phyloP scores from a whole-genome alignment of 2,888 invertebrate genomes.

The Erebia ligea region DNA sequence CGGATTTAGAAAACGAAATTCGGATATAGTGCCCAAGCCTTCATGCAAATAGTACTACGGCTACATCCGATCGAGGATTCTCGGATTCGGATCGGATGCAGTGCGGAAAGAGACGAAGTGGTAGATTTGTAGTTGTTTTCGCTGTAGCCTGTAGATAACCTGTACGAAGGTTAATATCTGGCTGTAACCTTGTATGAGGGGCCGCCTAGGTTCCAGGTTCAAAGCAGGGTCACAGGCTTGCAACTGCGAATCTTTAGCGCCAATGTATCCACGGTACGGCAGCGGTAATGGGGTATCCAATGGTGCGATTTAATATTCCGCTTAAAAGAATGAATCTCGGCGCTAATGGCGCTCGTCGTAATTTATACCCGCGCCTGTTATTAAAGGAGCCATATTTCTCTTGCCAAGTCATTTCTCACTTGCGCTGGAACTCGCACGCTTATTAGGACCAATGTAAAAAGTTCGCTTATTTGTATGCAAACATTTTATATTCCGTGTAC shows the following conservation, averaged over 20 bases:
- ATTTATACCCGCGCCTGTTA: slow-evolving; percentile 41
- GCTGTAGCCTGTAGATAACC: too few relatives aligned
- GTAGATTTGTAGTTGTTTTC: too few relatives aligned
- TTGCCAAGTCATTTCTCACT: slow-evolving; percentile 27
- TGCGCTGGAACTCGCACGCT: slow-evolving; percentile 15
- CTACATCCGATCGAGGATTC: too few relatives aligned
- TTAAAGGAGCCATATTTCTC: slow-evolving; percentile 31
- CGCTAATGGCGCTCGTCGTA: slow-evolving; percentile 42
- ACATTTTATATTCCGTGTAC: too few relatives aligned
- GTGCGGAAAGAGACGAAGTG: too few relatives aligned
- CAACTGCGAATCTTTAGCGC: not conserved
- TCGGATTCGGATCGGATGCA: too few relatives aligned
- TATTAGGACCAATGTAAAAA: slow-evolving; percentile 8
- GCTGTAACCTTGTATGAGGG: too few relatives aligned
- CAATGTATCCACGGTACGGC: not conserved
- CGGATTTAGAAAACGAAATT: too few relatives aligned
- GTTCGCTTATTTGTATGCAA: not conserved
- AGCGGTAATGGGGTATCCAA: slow-evolving; percentile 39
- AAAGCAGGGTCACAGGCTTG: too few relatives aligned
- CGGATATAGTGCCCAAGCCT: too few relatives aligned
- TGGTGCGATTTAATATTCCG: slow-evolving; percentile 44
- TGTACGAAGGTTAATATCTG: not conserved
- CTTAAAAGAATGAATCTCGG: slow-evolving; percentile 44
- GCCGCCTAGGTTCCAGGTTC: too few relatives aligned
- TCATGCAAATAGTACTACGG: too few relatives aligned